Evolutionary conservation across 2,888 invertebrate genomes (phyloP).

Genomic region (Platerodrilus igneus): DNA sequence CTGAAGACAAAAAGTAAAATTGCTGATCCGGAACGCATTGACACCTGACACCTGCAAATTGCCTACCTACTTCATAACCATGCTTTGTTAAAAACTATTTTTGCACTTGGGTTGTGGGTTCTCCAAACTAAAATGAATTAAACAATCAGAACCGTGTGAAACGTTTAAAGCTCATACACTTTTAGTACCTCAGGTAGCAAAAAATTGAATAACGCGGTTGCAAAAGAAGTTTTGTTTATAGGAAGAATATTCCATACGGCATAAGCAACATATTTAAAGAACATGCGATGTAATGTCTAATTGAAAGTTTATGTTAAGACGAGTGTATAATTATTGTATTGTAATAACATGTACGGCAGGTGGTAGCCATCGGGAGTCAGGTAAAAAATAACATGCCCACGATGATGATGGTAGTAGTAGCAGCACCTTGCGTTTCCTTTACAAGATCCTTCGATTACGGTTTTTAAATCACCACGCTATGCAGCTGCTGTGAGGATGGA

Average conservation of each 20-base stretch:
- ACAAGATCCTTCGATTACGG: conserved; percentile 35
- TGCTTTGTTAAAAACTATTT: neutral
- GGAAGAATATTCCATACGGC: too few species aligned
- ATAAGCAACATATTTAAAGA: too few species aligned
- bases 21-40: too few species aligned
- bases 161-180: too few species aligned
- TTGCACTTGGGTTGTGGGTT: too few species aligned
- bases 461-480: conserved; percentile 30
- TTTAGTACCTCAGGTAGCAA: too few species aligned
- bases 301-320: conserved; percentile 35
- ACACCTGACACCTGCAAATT: conserved; percentile 14
- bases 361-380: conserved; percentile 38
- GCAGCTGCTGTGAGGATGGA: conserved; percentile 27
- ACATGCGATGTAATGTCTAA: conserved; percentile 27
- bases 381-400: conserved; percentile 24
- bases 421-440: conserved; percentile 38
- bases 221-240: too few species aligned
- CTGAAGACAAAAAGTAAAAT: too few species aligned
- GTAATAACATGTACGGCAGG: conserved; percentile 39
- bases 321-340: conserved; percentile 35
- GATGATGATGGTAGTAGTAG: conserved; percentile 17
- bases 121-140: too few species aligned
- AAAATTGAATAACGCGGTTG: too few species aligned
- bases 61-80: too few species aligned
- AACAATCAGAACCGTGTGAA: too few species aligned